Evolutionary conservation across 2,113 vertebrate species (phyloP), one percentile per base, ranked within the genome.

Genomic region (Porphyrio hochstetteri): DNA sequence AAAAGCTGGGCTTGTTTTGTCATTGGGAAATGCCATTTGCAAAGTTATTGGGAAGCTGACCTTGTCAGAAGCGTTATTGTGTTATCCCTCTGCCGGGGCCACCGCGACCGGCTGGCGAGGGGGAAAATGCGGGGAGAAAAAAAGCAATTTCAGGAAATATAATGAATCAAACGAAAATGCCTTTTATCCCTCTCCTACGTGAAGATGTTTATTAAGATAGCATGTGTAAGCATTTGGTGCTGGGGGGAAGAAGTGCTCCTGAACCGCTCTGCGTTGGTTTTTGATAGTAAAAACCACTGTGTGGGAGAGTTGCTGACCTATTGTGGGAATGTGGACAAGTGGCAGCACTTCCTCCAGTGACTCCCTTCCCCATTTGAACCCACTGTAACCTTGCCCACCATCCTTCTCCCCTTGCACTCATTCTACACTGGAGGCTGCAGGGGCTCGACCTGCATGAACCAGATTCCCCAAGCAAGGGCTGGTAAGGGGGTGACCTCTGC

Each of bases 131-230:
- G 84, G 75, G 88, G 85, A 92, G 92, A 90, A 96, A 98, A 97
- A 98, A 97, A 98, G 96, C 97, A 98, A 96, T 97, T 97, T 97
- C 94, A 81, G 92, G 92, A 97, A 96, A 95, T 97, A 89, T 68
- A 95, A 96, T 96, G 91, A 97, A 97, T 97, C 86, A 97, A 96
- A 98, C 86, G 92, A 97, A 97, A 97, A 95, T 88, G 77, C 91
- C 74, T 97, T 95, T 96, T 95, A 67, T 87, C 65, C 91, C 42
- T 81, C 40, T 92, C 75, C 94, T 86, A 10, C 1, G 7, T 65
- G 79, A 79, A 97, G 96, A 95, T 97, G 81, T 96, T 97, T 97
- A 95, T 97, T 97, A 97, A 97, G 97, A 95, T 94, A 82, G 78
- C 4, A 15, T 65, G 56, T 63, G 63, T 79, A 68, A 69, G 84